A percentile compares a stretch with the other conserved stretches of the same genome.
Conservation (phyloP, 2,888 invertebrate genomes). For the Oligia strigilis region DNA sequence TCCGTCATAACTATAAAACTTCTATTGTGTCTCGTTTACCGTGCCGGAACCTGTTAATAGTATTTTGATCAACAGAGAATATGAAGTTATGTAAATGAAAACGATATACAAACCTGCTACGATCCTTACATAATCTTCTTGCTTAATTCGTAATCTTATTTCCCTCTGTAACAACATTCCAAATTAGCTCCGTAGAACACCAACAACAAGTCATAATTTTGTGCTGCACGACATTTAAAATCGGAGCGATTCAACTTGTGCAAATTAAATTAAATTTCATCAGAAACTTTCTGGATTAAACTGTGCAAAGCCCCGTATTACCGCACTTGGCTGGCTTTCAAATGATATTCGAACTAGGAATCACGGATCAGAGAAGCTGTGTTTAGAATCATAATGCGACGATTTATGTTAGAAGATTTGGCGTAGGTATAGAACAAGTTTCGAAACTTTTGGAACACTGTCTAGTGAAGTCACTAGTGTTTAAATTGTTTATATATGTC, state of each 20-base stretch:
- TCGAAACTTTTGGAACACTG: neutral
- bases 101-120: neutral
- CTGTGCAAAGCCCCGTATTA: constrained; percentile 32
- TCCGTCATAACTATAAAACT: neutral
- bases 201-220: constrained; percentile 46
- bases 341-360: constrained; percentile 48
- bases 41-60: too few species aligned
- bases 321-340: constrained; percentile 51
- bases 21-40: too few species aligned
- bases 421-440: neutral
- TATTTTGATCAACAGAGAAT: neutral
- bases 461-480: neutral
- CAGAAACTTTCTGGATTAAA: constrained; percentile 45
- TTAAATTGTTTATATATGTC: neutral
- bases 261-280: constrained; percentile 54
- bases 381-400: constrained; percentile 44
- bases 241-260: constrained; percentile 25
- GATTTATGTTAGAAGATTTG: constrained; percentile 15
- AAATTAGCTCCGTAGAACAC: constrained; percentile 20
- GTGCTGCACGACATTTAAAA: constrained; percentile 41
- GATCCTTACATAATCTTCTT: neutral
- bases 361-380: constrained; percentile 35
- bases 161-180: neutral
- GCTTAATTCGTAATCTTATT: neutral
- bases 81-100: neutral